Base-by-base conservation (phyloP, 1,140 invertebrate genomes). In the Gonioctena quinquepunctata region DNA sequence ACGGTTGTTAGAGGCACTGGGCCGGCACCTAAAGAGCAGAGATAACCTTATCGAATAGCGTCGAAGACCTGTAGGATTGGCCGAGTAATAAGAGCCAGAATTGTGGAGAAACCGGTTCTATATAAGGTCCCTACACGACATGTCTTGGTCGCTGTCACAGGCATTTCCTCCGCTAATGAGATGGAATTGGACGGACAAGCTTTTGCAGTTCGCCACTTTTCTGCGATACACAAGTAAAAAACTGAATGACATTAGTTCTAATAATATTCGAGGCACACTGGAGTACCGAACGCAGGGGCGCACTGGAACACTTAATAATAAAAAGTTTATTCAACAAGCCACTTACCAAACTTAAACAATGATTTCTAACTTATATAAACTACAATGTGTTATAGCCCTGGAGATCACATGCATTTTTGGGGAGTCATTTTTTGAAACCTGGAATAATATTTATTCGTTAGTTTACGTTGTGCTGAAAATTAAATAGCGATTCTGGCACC, bases 141-240 rank as follows among this genome's bases (percentile, higher is more conserved):
- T 74, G 77, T 78, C 76, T 75, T 65, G 75, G 78, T 76, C 77
- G 78, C 80, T 80, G 80, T 81, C 79, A 81, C 72, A 69, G 76
- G 74, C 79, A 82, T 82, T 82, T 82, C 79, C 75, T 78, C 75
- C 80, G 78, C 79, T 82, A 82, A 82, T 82, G 80, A 82, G 80
- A 81, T 82, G 80, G 76, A 82, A 82, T 82, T 80, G 80, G 79
- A 82, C 75, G 77, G 80, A 82, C 80, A 81, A 81, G 77, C 78
- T 76, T 77, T 72, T 70, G 75, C 75, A 71, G 77, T 79, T 79
- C 67, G 75, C 76, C 76, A 78, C 76, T 78, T 78, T 80, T 76
- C 73, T 71, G 62, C 59, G 64, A 68, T 71, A 65, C 60, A 57
- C 60, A 68, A 61, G 63, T 68, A 77, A 76, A 73, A 75, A 76